Base-by-base conservation (phyloP, 2,888 invertebrate species). In the Cotesia congregata region DNA sequence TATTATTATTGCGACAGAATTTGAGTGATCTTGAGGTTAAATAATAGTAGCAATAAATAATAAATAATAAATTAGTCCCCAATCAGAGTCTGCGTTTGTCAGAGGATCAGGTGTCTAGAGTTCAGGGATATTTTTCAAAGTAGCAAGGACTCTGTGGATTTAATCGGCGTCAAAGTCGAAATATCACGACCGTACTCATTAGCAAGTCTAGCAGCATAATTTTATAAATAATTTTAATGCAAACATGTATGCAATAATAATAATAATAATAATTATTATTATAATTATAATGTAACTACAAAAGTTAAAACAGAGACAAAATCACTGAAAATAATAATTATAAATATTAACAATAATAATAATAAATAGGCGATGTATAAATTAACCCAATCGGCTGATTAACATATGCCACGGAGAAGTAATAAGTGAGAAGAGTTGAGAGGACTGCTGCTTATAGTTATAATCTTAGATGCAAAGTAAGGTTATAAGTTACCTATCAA, bases 401-500 rank as follows among this genome's bases (percentile, higher is more conserved):
- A 80, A 81, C 85, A 85, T 85, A 82, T 80, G 83, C 82, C 83
- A 82, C 82, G 80, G 83, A 84, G 83, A 84, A 82, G 82, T 80
- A 1, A 20, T 83, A 84, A 83, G 83, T 78, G 69, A 79, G 73
- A 41, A 65, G 74, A 67, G 71, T 81, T 80, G 82, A 82, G 80
- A 12, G 50, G 50, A 50, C 50, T 50, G 50, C 9, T 50, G 50
- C 30, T 50, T 50, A 12, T 50, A 50, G 50, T 50, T 83, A 83
- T 83, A 86, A 85, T 84, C 83, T 79, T 77, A 79, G 83, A 85
- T 86, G 87, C 85, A 84, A 86, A 85, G 81, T 83, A 83, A 87
- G 86, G 86, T 88, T 87, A 87, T 83, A 85, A 85, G 85, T 86
- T 85, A 85, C 84, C 86, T 83, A 87, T 87, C 87, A 87, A 87